These are phyloP conservation scores for Pipistrellus pipistrellus DNA, from an alignment of 2,797 vertebrate genomes.

Conservation along the genomic window DNA sequence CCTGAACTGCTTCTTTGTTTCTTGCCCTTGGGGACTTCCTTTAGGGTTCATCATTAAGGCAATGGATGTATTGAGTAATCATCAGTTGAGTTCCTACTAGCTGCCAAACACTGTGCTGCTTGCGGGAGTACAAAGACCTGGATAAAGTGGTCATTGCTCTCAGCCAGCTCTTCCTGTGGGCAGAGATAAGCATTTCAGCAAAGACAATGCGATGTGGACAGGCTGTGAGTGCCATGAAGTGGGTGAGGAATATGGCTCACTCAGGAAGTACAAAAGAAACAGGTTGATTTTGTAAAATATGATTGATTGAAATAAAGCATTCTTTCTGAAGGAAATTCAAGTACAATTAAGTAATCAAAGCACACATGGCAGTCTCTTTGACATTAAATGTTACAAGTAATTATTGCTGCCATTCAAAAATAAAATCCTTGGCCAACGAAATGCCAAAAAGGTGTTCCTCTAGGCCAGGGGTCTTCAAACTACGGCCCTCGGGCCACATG, in stretches of 20 bases:
- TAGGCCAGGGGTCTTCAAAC: too few relatives aligned
- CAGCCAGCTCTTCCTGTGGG: neutral
- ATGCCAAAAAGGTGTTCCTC: slow-evolving; percentile 38
- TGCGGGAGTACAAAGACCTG: neutral
- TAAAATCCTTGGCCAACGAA: slow-evolving; percentile 58
- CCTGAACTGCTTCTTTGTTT: neutral
- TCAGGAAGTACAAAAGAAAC: neutral
- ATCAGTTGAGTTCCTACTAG: neutral
- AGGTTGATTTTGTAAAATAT: slow-evolving; percentile 1
- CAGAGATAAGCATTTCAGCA: neutral
- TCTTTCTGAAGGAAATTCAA: slow-evolving; percentile 64
- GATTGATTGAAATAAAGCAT: slow-evolving; percentile 67
- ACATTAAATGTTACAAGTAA: slow-evolving; percentile 65
- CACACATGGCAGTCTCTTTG: slow-evolving; percentile 51
- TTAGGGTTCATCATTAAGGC: neutral
- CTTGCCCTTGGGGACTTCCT: neutral
- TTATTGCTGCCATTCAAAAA: slow-evolving; percentile 63
- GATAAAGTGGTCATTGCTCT: neutral
- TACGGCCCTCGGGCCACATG: too few relatives aligned
- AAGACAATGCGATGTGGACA: rapidly evolving
- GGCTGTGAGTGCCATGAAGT: rapidly evolving
- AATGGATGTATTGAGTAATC: too few relatives aligned
- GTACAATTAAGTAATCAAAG: slow-evolving; percentile 45
- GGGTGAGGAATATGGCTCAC: neutral
- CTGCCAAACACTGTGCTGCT: too few relatives aligned